Conservation (phyloP, 2,113 vertebrate species). For the Reinhardtius hippoglossoides region DNA sequence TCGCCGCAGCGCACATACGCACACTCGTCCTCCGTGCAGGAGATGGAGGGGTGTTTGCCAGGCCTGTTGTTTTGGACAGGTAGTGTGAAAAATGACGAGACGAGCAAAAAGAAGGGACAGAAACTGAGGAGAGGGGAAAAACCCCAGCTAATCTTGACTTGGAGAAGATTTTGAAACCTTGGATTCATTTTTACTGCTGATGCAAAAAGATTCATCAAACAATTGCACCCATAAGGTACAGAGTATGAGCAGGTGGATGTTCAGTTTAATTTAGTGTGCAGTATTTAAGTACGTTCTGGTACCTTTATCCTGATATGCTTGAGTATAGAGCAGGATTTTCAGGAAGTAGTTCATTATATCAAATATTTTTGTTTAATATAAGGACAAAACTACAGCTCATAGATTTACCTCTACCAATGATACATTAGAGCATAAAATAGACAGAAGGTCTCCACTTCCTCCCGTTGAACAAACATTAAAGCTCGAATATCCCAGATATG, state of each 20-base stretch:
- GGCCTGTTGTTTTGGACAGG: conserved; percentile 53
- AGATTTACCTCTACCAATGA: background rate
- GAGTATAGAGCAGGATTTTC: background rate
- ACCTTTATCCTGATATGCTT: background rate
- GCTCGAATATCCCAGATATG: no score
- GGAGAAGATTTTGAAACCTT: background rate
- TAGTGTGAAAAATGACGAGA: conserved; percentile 51
- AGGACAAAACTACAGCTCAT: no score
- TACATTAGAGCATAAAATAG: background rate
- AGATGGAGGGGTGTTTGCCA: conserved; percentile 66
- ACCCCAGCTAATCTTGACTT: background rate
- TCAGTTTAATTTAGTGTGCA: background rate
- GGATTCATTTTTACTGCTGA: background rate
- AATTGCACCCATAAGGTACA: no score
- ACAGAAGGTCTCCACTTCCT: no score
- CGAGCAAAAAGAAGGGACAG: conserved; percentile 13
- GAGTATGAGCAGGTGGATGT: no score
- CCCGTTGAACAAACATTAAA: no score
- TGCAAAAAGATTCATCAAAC: background rate
- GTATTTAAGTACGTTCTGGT: no score
- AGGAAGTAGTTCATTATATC: background rate
- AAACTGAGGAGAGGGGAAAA: background rate
- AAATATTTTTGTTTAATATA: no score
- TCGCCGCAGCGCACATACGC: conserved; percentile 9
- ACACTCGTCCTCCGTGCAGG: conserved; percentile 16